These are phyloP conservation scores for Drosophila phalerata DNA, from an alignment of 2,888 invertebrate species.

Conservation along the genomic window DNA sequence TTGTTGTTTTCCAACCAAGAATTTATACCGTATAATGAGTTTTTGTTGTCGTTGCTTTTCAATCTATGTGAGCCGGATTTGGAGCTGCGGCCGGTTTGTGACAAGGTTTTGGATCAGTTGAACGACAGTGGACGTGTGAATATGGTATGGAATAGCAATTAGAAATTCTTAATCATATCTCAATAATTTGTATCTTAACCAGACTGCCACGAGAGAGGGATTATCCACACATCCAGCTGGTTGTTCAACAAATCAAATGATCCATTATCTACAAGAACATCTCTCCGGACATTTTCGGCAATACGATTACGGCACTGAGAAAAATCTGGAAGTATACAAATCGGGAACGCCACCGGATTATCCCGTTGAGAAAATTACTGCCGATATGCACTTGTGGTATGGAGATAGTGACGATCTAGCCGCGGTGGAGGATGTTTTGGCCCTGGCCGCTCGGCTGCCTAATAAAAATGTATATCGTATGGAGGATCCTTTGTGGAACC, in stretches of 20 bases:
- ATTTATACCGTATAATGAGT: slow-evolving; percentile 87
- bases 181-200: neutral
- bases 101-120: slow-evolving; percentile 87
- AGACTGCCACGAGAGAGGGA: slow-evolving; percentile 63
- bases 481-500: slow-evolving; percentile 68
- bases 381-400: slow-evolving; percentile 74
- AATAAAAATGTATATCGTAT: slow-evolving; percentile 64
- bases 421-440: slow-evolving; percentile 72
- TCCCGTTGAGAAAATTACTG: slow-evolving; percentile 63
- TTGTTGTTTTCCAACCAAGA: slow-evolving; percentile 85
- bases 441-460: slow-evolving; percentile 58
- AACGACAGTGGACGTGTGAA: slow-evolving; percentile 70
- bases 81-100: slow-evolving; percentile 86
- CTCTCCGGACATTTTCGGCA: slow-evolving; percentile 71
- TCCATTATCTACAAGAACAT: slow-evolving; percentile 78
- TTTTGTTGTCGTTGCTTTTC: slow-evolving; percentile 86
- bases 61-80: slow-evolving; percentile 84
- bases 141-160: slow-evolving; percentile 41
- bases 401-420: slow-evolving; percentile 73
- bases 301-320: slow-evolving; percentile 67
- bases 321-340: slow-evolving; percentile 66
- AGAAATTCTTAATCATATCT: no score
- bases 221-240: slow-evolving; percentile 77
- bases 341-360: slow-evolving; percentile 71
- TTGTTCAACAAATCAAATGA: slow-evolving; percentile 76